Conservation (phyloP, 2,888 invertebrate genomes). For the Dicyrtomina minuta region DNA sequence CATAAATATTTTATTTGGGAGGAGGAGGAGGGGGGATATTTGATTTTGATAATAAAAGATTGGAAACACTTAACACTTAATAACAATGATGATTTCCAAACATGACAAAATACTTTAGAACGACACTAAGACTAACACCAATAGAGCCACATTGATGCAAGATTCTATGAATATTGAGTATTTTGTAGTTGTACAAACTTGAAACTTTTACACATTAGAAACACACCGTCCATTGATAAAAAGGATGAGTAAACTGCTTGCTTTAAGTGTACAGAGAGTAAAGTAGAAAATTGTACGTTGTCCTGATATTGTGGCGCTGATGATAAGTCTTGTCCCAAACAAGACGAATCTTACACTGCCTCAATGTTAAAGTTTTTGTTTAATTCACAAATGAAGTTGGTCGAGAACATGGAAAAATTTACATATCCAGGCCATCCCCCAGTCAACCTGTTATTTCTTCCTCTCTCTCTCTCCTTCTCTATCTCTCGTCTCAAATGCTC, state of each 20-base stretch:
- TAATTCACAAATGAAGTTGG: slow-evolving; percentile 30
- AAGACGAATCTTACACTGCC: slow-evolving; percentile 24
- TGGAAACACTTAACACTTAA: background rate
- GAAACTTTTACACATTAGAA: no score
- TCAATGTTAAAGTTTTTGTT: slow-evolving; percentile 19
- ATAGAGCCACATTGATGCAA: no score
- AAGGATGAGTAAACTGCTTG: background rate
- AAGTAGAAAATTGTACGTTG: background rate
- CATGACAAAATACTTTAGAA: background rate
- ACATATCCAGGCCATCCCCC: slow-evolving; percentile 53
- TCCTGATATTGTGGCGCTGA: no score
- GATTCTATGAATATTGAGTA: no score
- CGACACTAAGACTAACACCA: slow-evolving; percentile 1
- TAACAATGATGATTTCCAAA: background rate
- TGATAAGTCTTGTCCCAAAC: slow-evolving; percentile 5
- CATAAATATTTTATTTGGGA: no score
- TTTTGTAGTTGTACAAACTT: no score
- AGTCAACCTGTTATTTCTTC: slow-evolving; percentile 27
- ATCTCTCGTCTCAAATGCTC: background rate
- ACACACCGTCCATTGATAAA: no score
- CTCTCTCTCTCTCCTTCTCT: background rate
- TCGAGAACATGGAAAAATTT: slow-evolving; percentile 39
- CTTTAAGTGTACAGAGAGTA: background rate
- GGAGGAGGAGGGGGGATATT: no score
- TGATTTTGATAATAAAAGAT: background rate